Evolutionary conservation across 2,888 invertebrate genomes (phyloP).

Genomic region (Dryocosmus kuriphilus): DNA sequence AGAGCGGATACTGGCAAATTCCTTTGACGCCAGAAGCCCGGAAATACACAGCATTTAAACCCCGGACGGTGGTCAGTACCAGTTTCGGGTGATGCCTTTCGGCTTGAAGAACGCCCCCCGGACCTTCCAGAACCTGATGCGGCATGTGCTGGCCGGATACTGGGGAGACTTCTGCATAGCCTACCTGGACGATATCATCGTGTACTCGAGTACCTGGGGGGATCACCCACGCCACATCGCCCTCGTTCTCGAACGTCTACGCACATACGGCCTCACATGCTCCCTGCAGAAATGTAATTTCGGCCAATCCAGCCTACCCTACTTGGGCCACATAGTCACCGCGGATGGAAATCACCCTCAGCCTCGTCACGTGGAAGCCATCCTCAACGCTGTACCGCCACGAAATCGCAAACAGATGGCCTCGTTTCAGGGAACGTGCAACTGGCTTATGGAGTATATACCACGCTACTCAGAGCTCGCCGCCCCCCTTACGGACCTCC

Average conservation of each 20-base stretch:
- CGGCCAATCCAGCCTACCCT: background rate
- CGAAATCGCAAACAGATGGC: background rate
- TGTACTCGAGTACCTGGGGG: slow-evolving; percentile 2
- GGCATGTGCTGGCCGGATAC: slow-evolving; percentile 52
- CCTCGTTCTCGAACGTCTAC: background rate
- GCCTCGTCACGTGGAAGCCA: background rate
- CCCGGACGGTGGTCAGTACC: slow-evolving; percentile 57
- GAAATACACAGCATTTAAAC: background rate
- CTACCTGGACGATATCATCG: slow-evolving; percentile 29
- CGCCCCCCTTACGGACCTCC: no score
- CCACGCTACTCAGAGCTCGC: no score
- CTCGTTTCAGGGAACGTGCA: no score
- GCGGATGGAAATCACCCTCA: background rate
- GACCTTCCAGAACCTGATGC: slow-evolving; percentile 49
- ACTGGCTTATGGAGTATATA: no score
- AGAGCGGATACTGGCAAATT: no score
- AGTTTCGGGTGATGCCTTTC: slow-evolving; percentile 65
- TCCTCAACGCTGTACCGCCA: background rate
- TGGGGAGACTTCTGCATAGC: slow-evolving; percentile 45
- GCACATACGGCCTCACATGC: slow-evolving; percentile 39
- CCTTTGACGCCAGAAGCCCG: no score
- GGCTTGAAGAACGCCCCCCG: background rate
- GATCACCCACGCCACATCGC: slow-evolving; percentile 1
- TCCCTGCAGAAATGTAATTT: background rate
- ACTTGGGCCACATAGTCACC: background rate